phyloP scores from a whole-genome alignment of 2,888 invertebrate genomes.

The Eupithecia centaureata region DNA sequence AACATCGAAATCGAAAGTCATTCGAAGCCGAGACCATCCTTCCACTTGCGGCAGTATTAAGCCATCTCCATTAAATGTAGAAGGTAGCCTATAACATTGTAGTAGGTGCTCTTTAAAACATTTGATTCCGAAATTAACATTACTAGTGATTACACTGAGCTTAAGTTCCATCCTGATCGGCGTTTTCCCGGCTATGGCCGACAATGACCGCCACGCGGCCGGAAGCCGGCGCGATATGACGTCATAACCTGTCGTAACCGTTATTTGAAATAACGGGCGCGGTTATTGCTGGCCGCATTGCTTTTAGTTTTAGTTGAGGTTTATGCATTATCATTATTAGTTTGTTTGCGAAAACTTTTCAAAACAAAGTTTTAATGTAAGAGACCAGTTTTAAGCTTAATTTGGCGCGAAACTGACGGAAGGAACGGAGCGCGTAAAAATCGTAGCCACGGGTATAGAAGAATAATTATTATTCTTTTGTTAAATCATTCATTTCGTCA shows the following conservation, averaged over 20 bases:
- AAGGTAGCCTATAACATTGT: not conserved
- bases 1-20: too few relatives aligned
- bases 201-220: slow-evolving; percentile 2
- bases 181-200: slow-evolving; percentile 25
- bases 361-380: not conserved
- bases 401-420: not conserved
- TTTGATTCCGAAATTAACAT: slow-evolving; percentile 6
- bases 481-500: too few relatives aligned
- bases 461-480: not conserved
- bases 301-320: slow-evolving; percentile 5
- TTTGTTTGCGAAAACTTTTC: not conserved
- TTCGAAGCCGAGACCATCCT: too few relatives aligned
- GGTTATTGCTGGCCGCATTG: slow-evolving; percentile 21
- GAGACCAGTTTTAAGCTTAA: not conserved
- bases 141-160: slow-evolving; percentile 21
- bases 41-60: too few relatives aligned
- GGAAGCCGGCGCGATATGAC: slow-evolving; percentile 10
- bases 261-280: slow-evolving; percentile 30
- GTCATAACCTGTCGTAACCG: slow-evolving; percentile 24
- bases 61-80: not conserved
- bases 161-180: slow-evolving; percentile 9
- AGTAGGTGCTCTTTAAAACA: not conserved
- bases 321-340: not conserved
- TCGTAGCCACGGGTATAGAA: not conserved
- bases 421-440: not conserved